These are phyloP conservation scores for Canis aureus DNA, from an alignment of 2,113 vertebrate genomes.

Conservation along the genomic window DNA sequence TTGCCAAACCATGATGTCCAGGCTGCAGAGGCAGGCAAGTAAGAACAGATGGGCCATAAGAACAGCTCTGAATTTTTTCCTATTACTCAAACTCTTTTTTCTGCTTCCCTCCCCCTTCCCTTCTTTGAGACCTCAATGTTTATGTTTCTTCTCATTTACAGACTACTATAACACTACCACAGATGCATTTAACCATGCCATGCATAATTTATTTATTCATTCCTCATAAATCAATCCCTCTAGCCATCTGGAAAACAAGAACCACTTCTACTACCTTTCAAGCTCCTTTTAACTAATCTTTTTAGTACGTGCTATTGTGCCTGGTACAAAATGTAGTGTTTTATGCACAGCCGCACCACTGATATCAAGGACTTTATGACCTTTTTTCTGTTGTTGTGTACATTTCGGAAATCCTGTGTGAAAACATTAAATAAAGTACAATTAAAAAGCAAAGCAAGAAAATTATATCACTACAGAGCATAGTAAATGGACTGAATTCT, in stretches of 20 bases:
- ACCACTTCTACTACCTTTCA: slow-evolving; percentile 65
- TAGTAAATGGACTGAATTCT: slow-evolving; percentile 27
- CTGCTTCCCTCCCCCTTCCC: neutral
- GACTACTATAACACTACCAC: slow-evolving; percentile 63
- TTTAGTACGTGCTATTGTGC: slow-evolving; percentile 39
- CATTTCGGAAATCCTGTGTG: slow-evolving; percentile 11
- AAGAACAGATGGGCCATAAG: neutral
- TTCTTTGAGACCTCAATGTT: slow-evolving; percentile 58
- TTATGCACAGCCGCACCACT: neutral
- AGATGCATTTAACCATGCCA: slow-evolving; percentile 61
- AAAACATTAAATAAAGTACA: slow-evolving; percentile 57
- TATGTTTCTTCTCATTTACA: slow-evolving; percentile 67
- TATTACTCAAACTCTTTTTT: slow-evolving; percentile 40
- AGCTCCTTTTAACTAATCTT: slow-evolving; percentile 63
- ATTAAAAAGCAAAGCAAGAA: slow-evolving; percentile 67
- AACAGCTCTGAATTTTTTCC: slow-evolving; percentile 10
- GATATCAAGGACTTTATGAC: slow-evolving; percentile 17
- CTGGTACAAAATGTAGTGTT: slow-evolving; percentile 41
- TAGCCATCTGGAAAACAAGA: slow-evolving; percentile 74
- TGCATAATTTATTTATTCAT: slow-evolving; percentile 73
- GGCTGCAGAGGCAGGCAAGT: slow-evolving; percentile 35
- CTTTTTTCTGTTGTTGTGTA: slow-evolving; percentile 6
- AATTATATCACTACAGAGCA: neutral
- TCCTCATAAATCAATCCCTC: slow-evolving; percentile 70
- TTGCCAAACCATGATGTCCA: neutral